Base-by-base conservation (phyloP, 2,113 vertebrate genomes). In the Phocoena phocoena region DNA sequence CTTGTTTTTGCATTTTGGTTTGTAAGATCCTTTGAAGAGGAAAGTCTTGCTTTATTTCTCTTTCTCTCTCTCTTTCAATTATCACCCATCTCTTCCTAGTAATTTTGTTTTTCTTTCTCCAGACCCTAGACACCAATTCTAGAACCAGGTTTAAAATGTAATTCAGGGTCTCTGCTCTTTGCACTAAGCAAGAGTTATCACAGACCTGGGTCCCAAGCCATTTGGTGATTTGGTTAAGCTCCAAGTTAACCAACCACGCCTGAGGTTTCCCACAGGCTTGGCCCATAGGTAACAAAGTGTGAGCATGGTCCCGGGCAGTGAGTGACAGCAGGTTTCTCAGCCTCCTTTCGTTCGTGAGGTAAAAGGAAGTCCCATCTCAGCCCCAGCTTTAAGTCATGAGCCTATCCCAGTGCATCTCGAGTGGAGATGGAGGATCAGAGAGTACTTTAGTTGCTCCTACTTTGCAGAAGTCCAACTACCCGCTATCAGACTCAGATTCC, bases 61-160 rank as follows among this genome's bases (percentile, higher is more conserved):
- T 67, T 23, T n/a, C 38, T 74, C 6, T 68, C 47, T 89, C 6
- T 77, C 38, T 94, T 25, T 81, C 76, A 90, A 17, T n/a, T 23
- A 76, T 55, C 5, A 38, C 14, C 9, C 4, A 38, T 60, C 55
- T 85, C 10, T 76, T 96, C 77, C 26, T 67, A 38, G 26, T 80
- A 84, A 95, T 67, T 85, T 67, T 47, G 60, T 47, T 83, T 71
- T 55, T 85, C 60, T 81, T 95, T 88, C 74, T 84, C 36, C 5
- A 84, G 28, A 50, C 26, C 31, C 26, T 41, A 41, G 36, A 80
- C 5, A 33, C 47, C 67, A 93, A 67, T 62, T 80, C 62, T 81
- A 74, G 73, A 90, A 95, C 20, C 12, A 89, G 71, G 58, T 60
- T 85, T 85, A 73, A 92, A 95, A 85, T 67, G 13, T 23, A 84